Evolutionary conservation across 2,113 vertebrate species (phyloP), one percentile per base, ranked within the genome.

Genomic region (Brienomyrus longianalis): DNA sequence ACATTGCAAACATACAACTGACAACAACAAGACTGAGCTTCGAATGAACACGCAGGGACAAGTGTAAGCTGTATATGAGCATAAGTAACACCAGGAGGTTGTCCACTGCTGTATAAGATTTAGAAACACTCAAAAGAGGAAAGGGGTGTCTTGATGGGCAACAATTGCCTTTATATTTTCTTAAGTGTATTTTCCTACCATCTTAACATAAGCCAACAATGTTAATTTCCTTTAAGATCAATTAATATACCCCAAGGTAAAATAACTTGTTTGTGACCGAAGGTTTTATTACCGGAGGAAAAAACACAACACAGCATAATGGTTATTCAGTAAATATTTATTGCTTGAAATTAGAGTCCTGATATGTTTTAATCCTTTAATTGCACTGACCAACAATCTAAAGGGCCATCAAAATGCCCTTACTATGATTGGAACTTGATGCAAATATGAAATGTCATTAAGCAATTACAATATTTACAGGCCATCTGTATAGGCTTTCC

Each of bases 291-390:
- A 48, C 45, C 17, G 0, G 17, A 66, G 23, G 15, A 23, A 83
- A 88, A 85, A 89, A 88, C 50, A 70, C 11, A 7, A 31, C 90
- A 90, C 35, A 85, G 89, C 85, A 88, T 2, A 74, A 88, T 86
- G 74, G 92, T 94, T 93, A 93, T 92, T 94, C 90, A 93, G 89
- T 93, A 59, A 93, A 92, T 91, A 90, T 94, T 95, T 95, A 95
- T 93, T 95, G 95, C 93, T 94, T 91, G 91, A 94, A 91, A 92
- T 92, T 90, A 92, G 94, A 93, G 90, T 92, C 45, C 92, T 92
- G 89, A 93, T 93, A 91, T 51, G 91, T 93, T 88, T 51, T 88
- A 92, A 91, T 94, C 92, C 93, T 93, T 94, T 92, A 91, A 93
- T 91, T 90, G 90, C 90, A 89, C 59, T 89, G 77, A 88, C 90